These are phyloP conservation scores for Enteromius anoplus DNA, from an alignment of 2,797 vertebrate genomes.

Conservation along the genomic window DNA sequence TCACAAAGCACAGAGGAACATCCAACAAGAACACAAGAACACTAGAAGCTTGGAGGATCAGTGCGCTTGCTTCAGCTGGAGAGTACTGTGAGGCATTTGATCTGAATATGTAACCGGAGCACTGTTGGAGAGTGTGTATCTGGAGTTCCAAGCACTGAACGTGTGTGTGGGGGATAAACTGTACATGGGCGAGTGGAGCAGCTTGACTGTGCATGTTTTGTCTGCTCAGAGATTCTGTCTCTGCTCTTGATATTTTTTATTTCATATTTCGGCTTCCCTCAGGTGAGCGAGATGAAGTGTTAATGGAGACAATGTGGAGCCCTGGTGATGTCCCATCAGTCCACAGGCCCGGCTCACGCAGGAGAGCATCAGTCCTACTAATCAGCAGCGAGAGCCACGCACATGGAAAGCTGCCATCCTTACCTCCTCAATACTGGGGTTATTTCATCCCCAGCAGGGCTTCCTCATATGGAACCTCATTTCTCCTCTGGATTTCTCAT, in stretches of 20 bases:
- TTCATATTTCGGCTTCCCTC: constrained; percentile 60
- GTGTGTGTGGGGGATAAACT: constrained; percentile 24
- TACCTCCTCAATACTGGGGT: constrained; percentile 66
- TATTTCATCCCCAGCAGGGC: constrained; percentile 72
- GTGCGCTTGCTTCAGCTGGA: constrained; percentile 44
- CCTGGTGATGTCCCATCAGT: constrained; percentile 68
- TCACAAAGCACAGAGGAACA: constrained; percentile 53
- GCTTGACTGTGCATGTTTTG: constrained; percentile 31
- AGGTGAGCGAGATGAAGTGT: constrained; percentile 63
- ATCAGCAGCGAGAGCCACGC: constrained; percentile 67
- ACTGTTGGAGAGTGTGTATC: constrained; percentile 25
- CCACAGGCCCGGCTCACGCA: constrained; percentile 54
- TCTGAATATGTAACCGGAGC: constrained; percentile 57
- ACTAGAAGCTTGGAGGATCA: constrained; percentile 41
- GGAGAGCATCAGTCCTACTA: constrained; percentile 61
- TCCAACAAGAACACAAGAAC: constrained; percentile 53
- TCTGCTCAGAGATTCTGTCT: constrained; percentile 43
- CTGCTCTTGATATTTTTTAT: constrained; percentile 57
- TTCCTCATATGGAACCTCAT: constrained; percentile 64
- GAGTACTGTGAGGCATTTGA: constrained; percentile 54
- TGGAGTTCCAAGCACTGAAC: constrained; percentile 25
- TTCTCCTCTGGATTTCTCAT: constrained; percentile 65
- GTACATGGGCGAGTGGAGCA: constrained; percentile 21
- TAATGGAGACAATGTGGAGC: constrained; percentile 65
- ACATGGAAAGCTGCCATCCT: constrained; percentile 63